phyloP scores from a whole-genome alignment of 2,797 vertebrate genomes.

The Hirundo rustica region DNA sequence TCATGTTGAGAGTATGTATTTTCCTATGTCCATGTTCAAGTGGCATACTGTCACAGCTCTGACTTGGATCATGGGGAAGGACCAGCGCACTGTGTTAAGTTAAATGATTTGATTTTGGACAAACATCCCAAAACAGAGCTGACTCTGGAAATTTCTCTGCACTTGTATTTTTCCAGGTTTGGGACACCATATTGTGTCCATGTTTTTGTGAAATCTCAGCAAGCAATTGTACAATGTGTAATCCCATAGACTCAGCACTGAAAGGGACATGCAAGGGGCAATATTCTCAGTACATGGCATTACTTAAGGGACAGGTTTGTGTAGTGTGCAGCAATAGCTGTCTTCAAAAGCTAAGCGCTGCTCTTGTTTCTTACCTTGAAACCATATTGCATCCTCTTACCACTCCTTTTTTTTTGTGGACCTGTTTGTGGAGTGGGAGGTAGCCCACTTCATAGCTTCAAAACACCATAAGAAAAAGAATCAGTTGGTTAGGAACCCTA shows the following conservation, averaged over 20 bases:
- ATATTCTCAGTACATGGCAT: neutral
- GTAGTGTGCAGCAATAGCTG: neutral
- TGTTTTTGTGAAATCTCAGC: neutral
- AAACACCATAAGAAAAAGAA: neutral
- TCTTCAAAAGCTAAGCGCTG: conserved; percentile 36
- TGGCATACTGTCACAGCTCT: neutral
- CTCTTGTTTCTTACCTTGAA: conserved; percentile 20
- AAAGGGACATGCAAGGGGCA: neutral
- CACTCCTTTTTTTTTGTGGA: neutral
- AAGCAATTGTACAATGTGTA: rapidly evolving
- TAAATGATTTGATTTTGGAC: neutral
- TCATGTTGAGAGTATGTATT: neutral
- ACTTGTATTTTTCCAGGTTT: neutral
- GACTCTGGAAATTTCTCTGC: neutral
- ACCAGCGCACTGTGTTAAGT: neutral
- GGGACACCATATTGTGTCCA: neutral
- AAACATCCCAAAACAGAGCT: neutral
- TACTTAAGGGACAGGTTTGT: neutral
- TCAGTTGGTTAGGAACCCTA: neutral
- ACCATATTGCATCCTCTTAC: neutral
- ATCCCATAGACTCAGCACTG: neutral
- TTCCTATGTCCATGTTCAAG: neutral
- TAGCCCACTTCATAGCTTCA: neutral
- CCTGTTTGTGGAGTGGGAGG: neutral
- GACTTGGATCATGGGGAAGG: neutral